Conservation (phyloP, 2,797 vertebrate genomes). For the Microhierax caerulescens region DNA sequence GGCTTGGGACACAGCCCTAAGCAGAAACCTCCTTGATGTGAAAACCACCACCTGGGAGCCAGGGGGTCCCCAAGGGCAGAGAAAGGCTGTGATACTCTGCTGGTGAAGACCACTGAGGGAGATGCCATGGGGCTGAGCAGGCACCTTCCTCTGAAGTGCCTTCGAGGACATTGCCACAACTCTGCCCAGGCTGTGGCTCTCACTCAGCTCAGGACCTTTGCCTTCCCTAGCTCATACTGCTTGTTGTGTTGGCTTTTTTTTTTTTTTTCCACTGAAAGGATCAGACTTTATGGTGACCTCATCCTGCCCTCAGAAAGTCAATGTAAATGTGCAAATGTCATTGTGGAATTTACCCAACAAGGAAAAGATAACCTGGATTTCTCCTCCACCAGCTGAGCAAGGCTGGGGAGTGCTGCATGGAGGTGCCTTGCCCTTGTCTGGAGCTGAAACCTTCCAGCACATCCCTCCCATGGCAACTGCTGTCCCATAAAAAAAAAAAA, state of each 20-base stretch:
- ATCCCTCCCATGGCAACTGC: background rate
- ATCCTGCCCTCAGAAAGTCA: background rate
- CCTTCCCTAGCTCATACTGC: background rate
- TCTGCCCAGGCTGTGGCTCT: background rate
- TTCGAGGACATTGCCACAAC: background rate
- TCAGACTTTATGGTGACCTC: conserved; percentile 14
- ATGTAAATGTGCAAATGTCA: conserved; percentile 24
- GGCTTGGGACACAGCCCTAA: background rate
- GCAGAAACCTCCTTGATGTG: background rate
- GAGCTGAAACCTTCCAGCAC: background rate
- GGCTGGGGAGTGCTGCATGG: background rate
- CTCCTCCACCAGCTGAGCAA: fast-evolving
- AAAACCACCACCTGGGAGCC: background rate
- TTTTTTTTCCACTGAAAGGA: background rate
- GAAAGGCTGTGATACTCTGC: background rate
- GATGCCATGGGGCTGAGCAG: background rate
- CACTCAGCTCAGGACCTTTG: background rate
- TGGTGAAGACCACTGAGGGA: background rate
- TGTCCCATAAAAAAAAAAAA: background rate
- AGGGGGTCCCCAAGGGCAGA: background rate
- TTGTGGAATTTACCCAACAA: conserved; percentile 9
- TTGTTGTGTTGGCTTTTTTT: background rate
- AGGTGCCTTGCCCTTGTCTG: background rate
- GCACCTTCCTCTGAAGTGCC: background rate
- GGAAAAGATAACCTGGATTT: conserved; percentile 13